Evolutionary conservation across 2,113 vertebrate species (phyloP).

Genomic region (Theristicus caerulescens): DNA sequence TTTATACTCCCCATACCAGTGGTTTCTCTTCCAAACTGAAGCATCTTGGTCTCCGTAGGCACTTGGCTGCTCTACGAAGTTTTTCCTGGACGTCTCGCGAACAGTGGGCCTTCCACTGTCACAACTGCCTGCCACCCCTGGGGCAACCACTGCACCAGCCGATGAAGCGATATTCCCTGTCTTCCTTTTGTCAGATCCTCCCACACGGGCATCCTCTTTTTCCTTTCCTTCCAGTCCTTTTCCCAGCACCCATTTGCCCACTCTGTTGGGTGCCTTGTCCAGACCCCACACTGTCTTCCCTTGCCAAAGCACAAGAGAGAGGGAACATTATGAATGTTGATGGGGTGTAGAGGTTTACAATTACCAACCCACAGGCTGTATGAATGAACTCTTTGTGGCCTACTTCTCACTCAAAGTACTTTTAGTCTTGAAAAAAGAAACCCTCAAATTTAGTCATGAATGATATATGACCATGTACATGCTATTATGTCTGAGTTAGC

Average conservation of each 20-base stretch:
- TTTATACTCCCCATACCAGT: background rate
- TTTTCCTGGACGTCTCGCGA: background rate
- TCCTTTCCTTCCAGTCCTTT: background rate
- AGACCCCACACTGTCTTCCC: background rate
- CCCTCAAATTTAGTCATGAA: background rate
- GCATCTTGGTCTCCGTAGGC: fast-evolving
- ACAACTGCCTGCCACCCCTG: fast-evolving
- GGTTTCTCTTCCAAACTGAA: background rate
- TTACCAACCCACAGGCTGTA: background rate
- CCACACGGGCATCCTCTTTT: background rate
- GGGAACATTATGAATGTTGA: background rate
- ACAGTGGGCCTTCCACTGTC: background rate
- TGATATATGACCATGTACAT: background rate
- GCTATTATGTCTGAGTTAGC: background rate
- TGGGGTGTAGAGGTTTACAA: fast-evolving
- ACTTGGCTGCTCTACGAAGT: background rate
- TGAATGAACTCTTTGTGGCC: background rate
- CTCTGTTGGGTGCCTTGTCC: background rate
- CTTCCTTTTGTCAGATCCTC: background rate
- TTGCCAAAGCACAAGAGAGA: background rate
- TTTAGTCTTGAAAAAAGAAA: background rate
- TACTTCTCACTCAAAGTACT: background rate
- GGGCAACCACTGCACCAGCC: background rate
- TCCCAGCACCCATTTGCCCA: background rate
- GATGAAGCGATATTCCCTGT: background rate